phyloP scores from a whole-genome alignment of 2,888 invertebrate genomes.

The Eupsilia transversa region DNA sequence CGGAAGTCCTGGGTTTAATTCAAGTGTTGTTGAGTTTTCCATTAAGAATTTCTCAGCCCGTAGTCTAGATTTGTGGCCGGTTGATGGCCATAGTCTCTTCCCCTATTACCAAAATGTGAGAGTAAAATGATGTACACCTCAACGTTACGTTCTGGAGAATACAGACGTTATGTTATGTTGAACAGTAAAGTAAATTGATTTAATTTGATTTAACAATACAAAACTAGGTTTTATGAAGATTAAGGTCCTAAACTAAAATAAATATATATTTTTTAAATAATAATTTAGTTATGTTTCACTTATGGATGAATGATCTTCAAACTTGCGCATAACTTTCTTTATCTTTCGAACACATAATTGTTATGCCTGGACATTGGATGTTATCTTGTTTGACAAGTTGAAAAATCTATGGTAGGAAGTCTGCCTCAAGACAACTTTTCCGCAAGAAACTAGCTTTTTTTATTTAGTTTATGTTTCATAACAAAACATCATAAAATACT shows the following conservation, averaged over 20 bases:
- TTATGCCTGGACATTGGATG: not conserved
- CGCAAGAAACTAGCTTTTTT: constrained; percentile 5
- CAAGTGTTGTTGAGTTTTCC: not conserved
- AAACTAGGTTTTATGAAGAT: not conserved
- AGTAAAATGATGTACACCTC: not conserved
- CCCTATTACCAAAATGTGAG: not conserved
- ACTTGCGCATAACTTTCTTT: not conserved
- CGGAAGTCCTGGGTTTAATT: not conserved
- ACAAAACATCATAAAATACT: constrained; percentile 23
- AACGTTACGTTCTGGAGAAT: not conserved
- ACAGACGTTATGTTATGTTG: not conserved
- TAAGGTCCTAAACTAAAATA: not conserved
- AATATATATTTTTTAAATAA: too few relatives aligned
- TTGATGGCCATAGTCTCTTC: not conserved
- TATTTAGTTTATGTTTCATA: constrained; percentile 36
- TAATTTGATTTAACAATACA: not conserved
- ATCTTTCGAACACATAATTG: not conserved
- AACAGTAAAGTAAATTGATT: not conserved
- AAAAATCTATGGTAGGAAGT: not conserved
- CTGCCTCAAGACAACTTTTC: not conserved
- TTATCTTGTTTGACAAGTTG: not conserved
- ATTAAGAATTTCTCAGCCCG: not conserved
- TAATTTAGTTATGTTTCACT: not conserved
- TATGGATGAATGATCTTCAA: not conserved
- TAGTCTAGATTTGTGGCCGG: not conserved